phyloP scores from a whole-genome alignment of 2,888 invertebrate genomes.

The Synergus itoensis region DNA sequence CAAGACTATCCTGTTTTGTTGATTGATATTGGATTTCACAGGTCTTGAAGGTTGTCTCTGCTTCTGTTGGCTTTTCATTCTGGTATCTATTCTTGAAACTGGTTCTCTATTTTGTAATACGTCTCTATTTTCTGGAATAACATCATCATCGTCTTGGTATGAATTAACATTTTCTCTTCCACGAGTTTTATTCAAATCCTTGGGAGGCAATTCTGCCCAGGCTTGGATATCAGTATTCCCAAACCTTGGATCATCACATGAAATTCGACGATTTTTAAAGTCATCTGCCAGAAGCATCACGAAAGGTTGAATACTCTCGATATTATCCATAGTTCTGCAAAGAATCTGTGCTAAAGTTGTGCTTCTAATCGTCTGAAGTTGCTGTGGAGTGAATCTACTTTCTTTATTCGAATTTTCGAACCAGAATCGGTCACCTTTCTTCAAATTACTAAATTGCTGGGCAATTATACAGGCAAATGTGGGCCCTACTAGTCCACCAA shows the following conservation, averaged over 20 bases:
- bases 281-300: constrained; percentile 83
- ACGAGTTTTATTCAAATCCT: constrained; percentile 12
- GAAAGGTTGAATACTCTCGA: constrained; percentile 86
- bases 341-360: constrained; percentile 87
- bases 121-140: constrained; percentile 41
- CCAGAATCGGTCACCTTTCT: constrained; percentile 90
- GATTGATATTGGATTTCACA: constrained; percentile 65
- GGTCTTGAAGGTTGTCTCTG: constrained; percentile 56
- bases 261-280: constrained; percentile 81
- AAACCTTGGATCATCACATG: constrained; percentile 80
- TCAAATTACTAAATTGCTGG: constrained; percentile 89
- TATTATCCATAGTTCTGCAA: constrained; percentile 83
- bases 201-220: constrained; percentile 80
- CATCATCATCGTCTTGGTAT: constrained; percentile 13
- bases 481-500: constrained; percentile 90
- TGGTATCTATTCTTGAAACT: constrained; percentile 32
- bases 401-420: constrained; percentile 87
- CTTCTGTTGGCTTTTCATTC: constrained; percentile 42
- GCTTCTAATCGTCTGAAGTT: constrained; percentile 86
- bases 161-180: constrained; percentile 12
- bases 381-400: constrained; percentile 87
- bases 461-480: constrained; percentile 94
- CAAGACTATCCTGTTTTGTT: constrained; percentile 67
- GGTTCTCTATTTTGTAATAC: constrained; percentile 31
- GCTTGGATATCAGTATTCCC: constrained; percentile 82